Evolutionary conservation across 2,113 vertebrate genomes (phyloP).

Genomic region (Aix galericulata): DNA sequence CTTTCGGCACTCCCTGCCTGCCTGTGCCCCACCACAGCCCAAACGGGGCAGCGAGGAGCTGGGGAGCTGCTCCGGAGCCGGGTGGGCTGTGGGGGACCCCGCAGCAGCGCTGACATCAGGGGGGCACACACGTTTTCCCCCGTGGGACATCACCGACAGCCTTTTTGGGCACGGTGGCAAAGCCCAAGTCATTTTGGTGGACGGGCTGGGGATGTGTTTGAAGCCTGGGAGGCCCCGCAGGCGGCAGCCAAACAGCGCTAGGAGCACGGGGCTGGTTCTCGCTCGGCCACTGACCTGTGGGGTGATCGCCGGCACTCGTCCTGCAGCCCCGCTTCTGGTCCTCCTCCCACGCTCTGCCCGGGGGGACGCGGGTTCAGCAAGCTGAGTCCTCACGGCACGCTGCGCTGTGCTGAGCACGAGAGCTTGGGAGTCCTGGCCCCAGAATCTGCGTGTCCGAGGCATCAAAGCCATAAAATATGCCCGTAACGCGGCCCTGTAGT

Average conservation of each 20-base stretch:
- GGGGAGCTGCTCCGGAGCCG: not conserved
- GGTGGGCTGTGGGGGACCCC: too few relatives aligned
- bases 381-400: fast-evolving
- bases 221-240: fast-evolving
- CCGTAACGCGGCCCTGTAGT: fast-evolving
- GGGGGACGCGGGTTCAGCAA: not conserved
- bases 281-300: not conserved
- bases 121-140: not conserved
- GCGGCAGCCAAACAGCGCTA: not conserved
- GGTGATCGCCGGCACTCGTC: fast-evolving
- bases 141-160: fast-evolving
- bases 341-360: not conserved
- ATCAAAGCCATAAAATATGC: not conserved
- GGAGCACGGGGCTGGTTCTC: not conserved
- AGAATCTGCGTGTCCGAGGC: not conserved
- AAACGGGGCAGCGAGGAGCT: not conserved
- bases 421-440: not conserved
- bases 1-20: not conserved
- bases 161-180: not conserved
- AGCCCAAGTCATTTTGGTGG: not conserved
- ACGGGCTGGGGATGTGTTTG: not conserved
- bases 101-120: not conserved
- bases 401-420: fast-evolving
- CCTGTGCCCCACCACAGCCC: fast-evolving
- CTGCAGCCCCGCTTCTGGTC: not conserved